Evolutionary conservation across 2,888 invertebrate genomes (phyloP), one percentile per base, ranked within the genome.

Genomic region (Meteorus colon): DNA sequence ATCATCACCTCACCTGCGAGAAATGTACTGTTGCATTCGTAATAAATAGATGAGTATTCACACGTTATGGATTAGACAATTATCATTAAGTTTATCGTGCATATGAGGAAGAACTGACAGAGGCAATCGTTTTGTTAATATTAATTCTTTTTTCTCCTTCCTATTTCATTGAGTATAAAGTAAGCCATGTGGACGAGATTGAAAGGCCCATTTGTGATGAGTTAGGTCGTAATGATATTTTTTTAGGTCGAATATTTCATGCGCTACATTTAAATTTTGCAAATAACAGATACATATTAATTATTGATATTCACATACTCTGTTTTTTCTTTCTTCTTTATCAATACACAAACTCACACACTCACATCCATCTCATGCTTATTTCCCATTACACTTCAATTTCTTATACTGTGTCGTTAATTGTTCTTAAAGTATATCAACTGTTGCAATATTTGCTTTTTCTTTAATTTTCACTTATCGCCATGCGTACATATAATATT

Each of bases 181-280:
- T 76, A 76, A 76, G 70, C 72, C 68, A 55, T 66, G 66, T 76
- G 62, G 67, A 76, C 69, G 73, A 73, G 62, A 77, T 77, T 75
- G 77, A 79, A 81, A 82, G 81, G 83, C 82, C 81, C 80, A 81
- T 79, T 83, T 78, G 81, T 82, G 82, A 55, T 55, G 10, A 80
- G 79, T 80, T 74, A 77, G 72, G 68, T 72, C 72, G 51, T 73
- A 65, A 65, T 37, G 41, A 63, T 31, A 73, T 65, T 73, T 34
- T 24, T 37, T 70, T 75, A 76, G 67, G 67, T 76, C 67, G 67
- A 67, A 19, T 19, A 71, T 65, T 66, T 71, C 51, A 69, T 65
- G 65, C 71, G 19, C 55, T 55, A 55, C 55, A 34, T 37, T 48
- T n/a, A 4, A 6, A 60, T 62, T 65, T 73, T n/a, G 19, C 62